Percentiles rank a stretch among this genome's conserved stretches.
Conservation (phyloP, 2,797 vertebrate species). For the Triplophysa bombifrons region DNA sequence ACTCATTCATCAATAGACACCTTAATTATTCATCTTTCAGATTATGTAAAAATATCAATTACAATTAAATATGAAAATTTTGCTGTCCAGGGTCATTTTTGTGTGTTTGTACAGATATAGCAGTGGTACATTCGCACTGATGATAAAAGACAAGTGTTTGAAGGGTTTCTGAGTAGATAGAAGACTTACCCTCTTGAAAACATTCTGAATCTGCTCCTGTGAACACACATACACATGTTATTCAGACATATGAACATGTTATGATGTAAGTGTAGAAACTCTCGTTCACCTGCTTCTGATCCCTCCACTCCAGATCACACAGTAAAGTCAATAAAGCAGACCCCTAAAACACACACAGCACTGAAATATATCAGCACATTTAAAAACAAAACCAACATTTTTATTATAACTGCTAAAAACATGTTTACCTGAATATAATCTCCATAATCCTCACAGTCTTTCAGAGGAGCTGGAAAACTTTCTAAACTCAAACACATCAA, state of each 20-base stretch:
- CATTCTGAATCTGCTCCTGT: slow-evolving; percentile 77
- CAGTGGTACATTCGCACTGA: background rate
- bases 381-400: background rate
- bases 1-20: too few relatives aligned
- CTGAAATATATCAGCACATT: too few relatives aligned
- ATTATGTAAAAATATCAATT: too few relatives aligned
- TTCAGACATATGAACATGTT: background rate
- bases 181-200: slow-evolving; percentile 79
- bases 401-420: background rate
- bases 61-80: too few relatives aligned
- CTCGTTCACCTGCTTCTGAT: slow-evolving; percentile 68
- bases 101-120: background rate
- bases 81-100: too few relatives aligned
- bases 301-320: slow-evolving; percentile 64
- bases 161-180: too few relatives aligned
- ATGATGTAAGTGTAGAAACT: background rate
- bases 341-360: slow-evolving; percentile 58
- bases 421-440: slow-evolving; percentile 41
- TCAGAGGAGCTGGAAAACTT: slow-evolving; percentile 22
- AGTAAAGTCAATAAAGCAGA: slow-evolving; percentile 62
- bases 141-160: too few relatives aligned
- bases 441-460: slow-evolving; percentile 46
- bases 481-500: slow-evolving; percentile 30
- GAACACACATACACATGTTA: background rate
- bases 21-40: too few relatives aligned